A percentile compares a stretch with the other conserved stretches of the same genome.
Evolutionary conservation across 2,113 vertebrate species (phyloP).

Genomic region (Silurus meridionalis): DNA sequence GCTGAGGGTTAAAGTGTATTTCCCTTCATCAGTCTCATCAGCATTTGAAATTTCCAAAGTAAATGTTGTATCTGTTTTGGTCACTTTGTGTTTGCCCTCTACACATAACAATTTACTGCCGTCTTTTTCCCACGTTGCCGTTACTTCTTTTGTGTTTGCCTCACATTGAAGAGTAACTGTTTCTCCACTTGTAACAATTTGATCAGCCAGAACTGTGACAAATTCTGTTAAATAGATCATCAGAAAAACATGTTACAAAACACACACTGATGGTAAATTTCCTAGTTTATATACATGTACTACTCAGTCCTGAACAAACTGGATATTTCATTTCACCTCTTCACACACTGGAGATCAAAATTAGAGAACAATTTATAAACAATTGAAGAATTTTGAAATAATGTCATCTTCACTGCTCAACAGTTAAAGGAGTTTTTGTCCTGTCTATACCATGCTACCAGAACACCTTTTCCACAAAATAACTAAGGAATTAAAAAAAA

Average conservation of each 20-base stretch:
- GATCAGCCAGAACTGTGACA: background rate
- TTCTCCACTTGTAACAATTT: background rate
- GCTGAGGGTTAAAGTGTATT: conserved; percentile 1
- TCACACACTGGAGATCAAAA: too few relatives aligned
- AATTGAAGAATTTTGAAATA: too few relatives aligned
- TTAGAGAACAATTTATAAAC: too few relatives aligned
- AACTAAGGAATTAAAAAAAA: too few relatives aligned
- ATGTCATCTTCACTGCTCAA: too few relatives aligned
- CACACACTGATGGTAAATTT: background rate
- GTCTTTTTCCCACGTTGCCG: conserved; percentile 2
- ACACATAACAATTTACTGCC: background rate
- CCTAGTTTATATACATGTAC: too few relatives aligned
- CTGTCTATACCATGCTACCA: too few relatives aligned
- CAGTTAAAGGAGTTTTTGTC: too few relatives aligned
- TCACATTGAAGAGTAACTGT: background rate
- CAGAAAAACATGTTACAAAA: background rate
- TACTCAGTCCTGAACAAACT: background rate
- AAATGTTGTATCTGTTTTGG: background rate
- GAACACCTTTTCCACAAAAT: too few relatives aligned
- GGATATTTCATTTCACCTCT: too few relatives aligned
- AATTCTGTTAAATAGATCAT: background rate
- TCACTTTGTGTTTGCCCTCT: conserved; percentile 5
- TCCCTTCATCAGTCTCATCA: conserved; percentile 6
- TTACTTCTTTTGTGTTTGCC: background rate
- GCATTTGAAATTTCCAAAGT: background rate